Evolutionary conservation across 2,888 invertebrate species (phyloP).

Genomic region (Philaethria dido): DNA sequence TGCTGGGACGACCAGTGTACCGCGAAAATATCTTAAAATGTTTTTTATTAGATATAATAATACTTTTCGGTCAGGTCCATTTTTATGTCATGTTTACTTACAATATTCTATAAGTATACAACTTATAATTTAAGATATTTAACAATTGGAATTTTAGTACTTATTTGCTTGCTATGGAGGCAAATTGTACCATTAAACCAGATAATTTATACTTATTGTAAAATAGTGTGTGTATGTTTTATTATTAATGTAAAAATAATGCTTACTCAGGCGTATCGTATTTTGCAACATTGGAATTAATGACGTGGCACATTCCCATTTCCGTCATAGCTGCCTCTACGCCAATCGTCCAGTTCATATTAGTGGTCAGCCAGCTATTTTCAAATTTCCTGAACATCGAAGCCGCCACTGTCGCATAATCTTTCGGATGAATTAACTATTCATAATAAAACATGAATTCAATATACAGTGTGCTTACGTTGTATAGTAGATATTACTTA

Average conservation of each 20-base stretch:
- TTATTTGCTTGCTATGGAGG: too few relatives aligned
- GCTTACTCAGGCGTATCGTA: constrained; percentile 82
- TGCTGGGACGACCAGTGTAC: too few relatives aligned
- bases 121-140: too few relatives aligned
- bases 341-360: constrained; percentile 65
- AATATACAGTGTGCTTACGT: not conserved
- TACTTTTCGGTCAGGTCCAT: too few relatives aligned
- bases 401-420: constrained; percentile 61
- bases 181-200: too few relatives aligned
- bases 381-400: constrained; percentile 59
- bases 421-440: constrained; percentile 61
- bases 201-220: not conserved
- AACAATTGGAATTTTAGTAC: too few relatives aligned
- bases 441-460: constrained; percentile 20
- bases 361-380: constrained; percentile 57
- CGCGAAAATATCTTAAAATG: too few relatives aligned
- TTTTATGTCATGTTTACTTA: too few relatives aligned
- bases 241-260: not conserved
- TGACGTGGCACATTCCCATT: constrained; percentile 87
- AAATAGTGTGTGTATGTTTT: not conserved
- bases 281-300: constrained; percentile 86
- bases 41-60: too few relatives aligned
- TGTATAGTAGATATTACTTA: not conserved
- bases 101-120: too few relatives aligned
- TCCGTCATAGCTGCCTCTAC: constrained; percentile 85